Evolutionary conservation across 2,797 vertebrate species (phyloP).

Genomic region (Toxotes lorentzi): DNA sequence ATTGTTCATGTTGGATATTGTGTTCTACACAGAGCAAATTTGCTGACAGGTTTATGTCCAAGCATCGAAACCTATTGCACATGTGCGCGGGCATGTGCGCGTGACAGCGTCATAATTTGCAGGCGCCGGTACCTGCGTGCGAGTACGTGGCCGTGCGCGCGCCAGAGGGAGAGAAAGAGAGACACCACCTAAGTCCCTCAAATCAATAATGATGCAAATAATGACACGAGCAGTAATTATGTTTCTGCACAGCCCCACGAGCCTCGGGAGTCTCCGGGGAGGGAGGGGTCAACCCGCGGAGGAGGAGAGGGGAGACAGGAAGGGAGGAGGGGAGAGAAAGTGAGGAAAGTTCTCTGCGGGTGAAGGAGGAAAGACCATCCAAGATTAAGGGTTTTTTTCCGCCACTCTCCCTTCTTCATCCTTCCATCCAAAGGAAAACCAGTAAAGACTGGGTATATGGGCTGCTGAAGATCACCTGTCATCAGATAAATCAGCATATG

Average conservation of each 20-base stretch:
- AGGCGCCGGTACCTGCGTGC: not conserved
- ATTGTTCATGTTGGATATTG: conserved; percentile 30
- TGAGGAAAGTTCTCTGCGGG: conserved; percentile 60
- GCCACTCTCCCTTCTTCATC: conserved; percentile 39
- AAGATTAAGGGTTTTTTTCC: conserved; percentile 7
- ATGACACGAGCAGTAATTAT: conserved; percentile 47
- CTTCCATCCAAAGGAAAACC: conserved; percentile 36
- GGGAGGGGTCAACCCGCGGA: conserved; percentile 17
- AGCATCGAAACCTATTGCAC: not conserved
- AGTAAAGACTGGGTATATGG: not conserved
- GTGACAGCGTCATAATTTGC: not conserved
- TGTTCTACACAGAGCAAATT: not conserved
- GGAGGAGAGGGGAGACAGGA: not conserved
- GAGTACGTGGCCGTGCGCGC: not conserved
- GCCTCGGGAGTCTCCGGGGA: conserved; percentile 24
- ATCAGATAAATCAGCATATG: not conserved
- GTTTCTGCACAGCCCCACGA: conserved; percentile 32
- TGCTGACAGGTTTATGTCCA: not conserved
- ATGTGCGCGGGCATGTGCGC: not conserved
- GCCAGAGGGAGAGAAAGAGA: not conserved
- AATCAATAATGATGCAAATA: conserved; percentile 50
- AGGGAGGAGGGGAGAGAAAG: conserved; percentile 64
- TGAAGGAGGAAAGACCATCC: conserved; percentile 53
- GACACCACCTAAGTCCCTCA: conserved; percentile 24
- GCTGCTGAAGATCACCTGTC: not conserved